These are phyloP conservation scores for Heptranchias perlo DNA, from an alignment of 2,113 vertebrate genomes.

Conservation along the genomic window DNA sequence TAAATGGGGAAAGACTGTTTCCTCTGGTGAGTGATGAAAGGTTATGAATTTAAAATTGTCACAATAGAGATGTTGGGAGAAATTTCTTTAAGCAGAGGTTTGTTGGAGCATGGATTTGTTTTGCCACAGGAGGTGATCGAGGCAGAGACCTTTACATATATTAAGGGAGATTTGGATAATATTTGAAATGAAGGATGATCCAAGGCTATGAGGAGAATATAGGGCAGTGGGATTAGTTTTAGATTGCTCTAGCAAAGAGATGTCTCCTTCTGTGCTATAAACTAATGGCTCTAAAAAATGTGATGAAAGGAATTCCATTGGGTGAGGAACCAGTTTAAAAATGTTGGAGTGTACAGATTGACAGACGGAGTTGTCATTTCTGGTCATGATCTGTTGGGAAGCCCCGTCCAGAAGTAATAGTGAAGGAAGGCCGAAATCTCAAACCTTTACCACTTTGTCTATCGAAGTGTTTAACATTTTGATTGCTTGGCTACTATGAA, in stretches of 20 bases:
- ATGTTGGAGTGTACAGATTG: too few species aligned
- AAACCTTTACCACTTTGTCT: too few species aligned
- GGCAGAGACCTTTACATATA: neutral
- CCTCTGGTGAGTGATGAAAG: neutral
- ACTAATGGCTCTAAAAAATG: neutral
- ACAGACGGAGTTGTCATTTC: too few species aligned
- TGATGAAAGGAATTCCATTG: neutral
- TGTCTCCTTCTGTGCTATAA: neutral
- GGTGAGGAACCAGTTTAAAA: neutral
- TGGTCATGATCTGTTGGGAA: too few species aligned
- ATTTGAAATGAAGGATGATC: neutral
- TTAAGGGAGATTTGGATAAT: neutral
- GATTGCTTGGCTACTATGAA: too few species aligned
- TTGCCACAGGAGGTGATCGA: neutral
- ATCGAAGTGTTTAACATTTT: too few species aligned
- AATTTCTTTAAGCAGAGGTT: neutral
- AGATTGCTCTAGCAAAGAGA: neutral
- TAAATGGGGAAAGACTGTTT: too few species aligned
- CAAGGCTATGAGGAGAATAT: neutral
- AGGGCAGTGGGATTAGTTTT: neutral
- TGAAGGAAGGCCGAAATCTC: too few species aligned
- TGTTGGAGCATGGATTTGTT: neutral
- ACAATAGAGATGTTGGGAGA: neutral
- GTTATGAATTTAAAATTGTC: neutral
- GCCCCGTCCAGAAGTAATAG: too few species aligned